Evolutionary conservation across 2,797 vertebrate species (phyloP).

Genomic region (Rhinogobio ventralis): DNA sequence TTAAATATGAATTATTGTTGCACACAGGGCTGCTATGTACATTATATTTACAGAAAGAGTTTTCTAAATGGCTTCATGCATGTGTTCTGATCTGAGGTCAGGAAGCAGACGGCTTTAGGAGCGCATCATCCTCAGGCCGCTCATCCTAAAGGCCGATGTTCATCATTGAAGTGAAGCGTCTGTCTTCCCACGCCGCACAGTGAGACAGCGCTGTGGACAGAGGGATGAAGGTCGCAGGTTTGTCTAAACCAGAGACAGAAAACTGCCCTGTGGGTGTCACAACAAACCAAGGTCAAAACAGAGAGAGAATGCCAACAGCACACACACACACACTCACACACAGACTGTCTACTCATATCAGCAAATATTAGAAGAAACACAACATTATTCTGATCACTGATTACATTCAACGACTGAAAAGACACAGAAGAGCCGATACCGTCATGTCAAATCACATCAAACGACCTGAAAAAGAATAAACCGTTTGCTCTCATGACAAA

Average conservation of each 20-base stretch:
- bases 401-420: background rate
- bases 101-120: background rate
- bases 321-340: background rate
- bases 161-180: background rate
- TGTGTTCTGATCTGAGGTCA: conserved; percentile 39
- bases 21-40: conserved; percentile 36
- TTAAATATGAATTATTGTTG: conserved; percentile 19
- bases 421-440: background rate
- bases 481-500: background rate
- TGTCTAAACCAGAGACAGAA: conserved; percentile 45
- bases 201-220: conserved; percentile 31
- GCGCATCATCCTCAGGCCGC: background rate
- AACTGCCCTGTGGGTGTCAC: conserved; percentile 45
- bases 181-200: background rate
- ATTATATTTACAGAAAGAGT: conserved; percentile 19
- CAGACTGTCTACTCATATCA: background rate
- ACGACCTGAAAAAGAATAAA: background rate
- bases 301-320: conserved; percentile 9
- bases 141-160: background rate
- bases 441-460: background rate
- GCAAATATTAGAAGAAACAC: background rate
- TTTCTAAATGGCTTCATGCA: background rate
- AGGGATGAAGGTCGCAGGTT: background rate
- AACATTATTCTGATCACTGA: conserved; percentile 8
- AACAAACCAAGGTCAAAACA: conserved; percentile 47